These are phyloP conservation scores for Parauchenoglanis ngamensis DNA, from an alignment of 2,797 vertebrate species.

Conservation along the genomic window DNA sequence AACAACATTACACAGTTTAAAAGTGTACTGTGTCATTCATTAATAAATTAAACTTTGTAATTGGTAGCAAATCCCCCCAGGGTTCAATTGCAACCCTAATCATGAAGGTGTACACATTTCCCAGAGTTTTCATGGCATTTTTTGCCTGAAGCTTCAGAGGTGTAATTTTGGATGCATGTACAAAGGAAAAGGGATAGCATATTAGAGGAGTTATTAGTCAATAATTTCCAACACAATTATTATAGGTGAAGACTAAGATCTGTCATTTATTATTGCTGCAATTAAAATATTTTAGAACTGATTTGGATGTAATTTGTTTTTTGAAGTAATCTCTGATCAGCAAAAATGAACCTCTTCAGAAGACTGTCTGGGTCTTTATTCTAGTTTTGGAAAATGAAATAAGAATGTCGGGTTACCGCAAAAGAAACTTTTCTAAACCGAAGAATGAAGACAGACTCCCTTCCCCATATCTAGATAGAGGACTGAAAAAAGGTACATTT, in stretches of 20 bases:
- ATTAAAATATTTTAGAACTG: background rate
- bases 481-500: constrained; percentile 14
- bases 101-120: background rate
- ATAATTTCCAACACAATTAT: background rate
- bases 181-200: background rate
- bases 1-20: background rate
- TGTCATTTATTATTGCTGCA: background rate
- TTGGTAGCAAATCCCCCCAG: background rate
- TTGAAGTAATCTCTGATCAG: background rate
- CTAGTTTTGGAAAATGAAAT: background rate
- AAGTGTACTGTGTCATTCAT: background rate
- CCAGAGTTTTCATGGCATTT: background rate
- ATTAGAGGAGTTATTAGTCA: background rate
- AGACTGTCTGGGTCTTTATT: background rate
- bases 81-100: no score
- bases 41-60: background rate
- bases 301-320: background rate
- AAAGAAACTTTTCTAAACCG: background rate
- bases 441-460: background rate
- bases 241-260: background rate
- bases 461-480: background rate
- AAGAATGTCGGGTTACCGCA: background rate
- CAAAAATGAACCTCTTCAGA: background rate
- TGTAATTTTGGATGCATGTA: background rate
- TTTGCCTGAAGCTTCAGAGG: background rate